Conservation (phyloP, 1,140 invertebrate species). For the Drosophila equinoxialis region DNA sequence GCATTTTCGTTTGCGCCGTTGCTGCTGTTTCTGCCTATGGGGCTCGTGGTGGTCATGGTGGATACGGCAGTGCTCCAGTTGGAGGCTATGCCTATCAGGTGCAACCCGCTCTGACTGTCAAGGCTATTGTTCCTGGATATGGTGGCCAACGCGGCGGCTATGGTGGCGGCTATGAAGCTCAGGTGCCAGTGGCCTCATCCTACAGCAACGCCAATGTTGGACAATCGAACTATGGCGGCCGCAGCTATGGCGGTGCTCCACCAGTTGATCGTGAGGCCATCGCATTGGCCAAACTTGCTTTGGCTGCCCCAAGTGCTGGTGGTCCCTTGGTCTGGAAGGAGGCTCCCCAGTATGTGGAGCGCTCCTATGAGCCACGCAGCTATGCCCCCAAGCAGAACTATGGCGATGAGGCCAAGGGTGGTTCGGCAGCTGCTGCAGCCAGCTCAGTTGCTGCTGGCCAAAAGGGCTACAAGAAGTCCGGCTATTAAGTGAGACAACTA, state of each 20-base stretch:
- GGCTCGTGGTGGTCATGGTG: conserved; percentile 16
- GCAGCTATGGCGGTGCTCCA: conserved; percentile 49
- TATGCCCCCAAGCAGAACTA: conserved; percentile 43
- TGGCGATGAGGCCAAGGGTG: conserved; percentile 63
- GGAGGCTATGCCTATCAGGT: conserved; percentile 68
- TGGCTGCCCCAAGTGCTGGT: conserved; percentile 60
- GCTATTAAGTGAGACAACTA: conserved; percentile 41
- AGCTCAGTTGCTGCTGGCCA: conserved; percentile 58
- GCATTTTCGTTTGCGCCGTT: conserved; percentile 64
- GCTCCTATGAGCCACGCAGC: conserved; percentile 18
- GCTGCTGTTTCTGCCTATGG: conserved; percentile 57
- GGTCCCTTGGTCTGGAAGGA: conserved; percentile 55
- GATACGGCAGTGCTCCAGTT: conserved; percentile 39
- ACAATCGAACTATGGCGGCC: conserved; percentile 11
- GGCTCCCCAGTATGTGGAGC: conserved; percentile 29
- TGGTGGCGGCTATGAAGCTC: conserved; percentile 14
- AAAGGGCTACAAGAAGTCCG: conserved; percentile 38
- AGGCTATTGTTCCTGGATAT: conserved; percentile 59
- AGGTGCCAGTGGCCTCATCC: conserved; percentile 29
- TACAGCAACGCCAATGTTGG: conserved; percentile 29
- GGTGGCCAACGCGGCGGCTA: conserved; percentile 33
- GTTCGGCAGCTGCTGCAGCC: conserved; percentile 62
- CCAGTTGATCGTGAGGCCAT: conserved; percentile 62
- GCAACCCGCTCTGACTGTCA: conserved; percentile 68
- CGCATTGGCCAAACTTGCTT: conserved; percentile 55